Base-by-base conservation (phyloP, 2,113 vertebrate genomes). In the Pseudorhombus dupliciocellatus region DNA sequence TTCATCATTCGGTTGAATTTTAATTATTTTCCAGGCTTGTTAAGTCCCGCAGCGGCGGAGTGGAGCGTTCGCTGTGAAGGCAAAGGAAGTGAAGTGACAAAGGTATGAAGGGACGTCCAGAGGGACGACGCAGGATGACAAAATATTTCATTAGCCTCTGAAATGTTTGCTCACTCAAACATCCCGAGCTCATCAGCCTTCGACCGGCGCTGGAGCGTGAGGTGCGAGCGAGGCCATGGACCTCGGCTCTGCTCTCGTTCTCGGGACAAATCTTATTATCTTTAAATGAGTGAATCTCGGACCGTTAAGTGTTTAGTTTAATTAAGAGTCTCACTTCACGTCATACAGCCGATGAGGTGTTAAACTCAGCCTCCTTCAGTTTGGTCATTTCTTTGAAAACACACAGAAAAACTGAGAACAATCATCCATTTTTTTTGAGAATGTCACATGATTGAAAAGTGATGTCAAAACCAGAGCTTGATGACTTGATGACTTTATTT, bases 1-100 rank as follows among this genome's bases (percentile, higher is more conserved):
- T 92, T 91, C 90, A 91, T 92, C 86, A 91, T 90, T 91, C 88
- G 71, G 78, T 70, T 87, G 85, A 84, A 90, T 90, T 90, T 82
- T 85, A 91, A 91, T 91, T 90, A 89, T 89, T 88, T 89, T 84
- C 74, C 71, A 66, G 81, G 65, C 84, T 87, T 63, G 84, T 88
- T 86, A 84, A 83, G 79, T 83, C 79, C 81, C 78, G 30, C 61
- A 48, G 76, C 56, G 25, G 78, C 57, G 1, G 42, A 22, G 51
- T 22, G 20, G 82, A 83, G 77, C 73, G 8, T 63, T 80, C 2
- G 30, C 78, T 69, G 70, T 79, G 81, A 84, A 85, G 72, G 63
- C 74, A 86, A 66, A 87, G 76, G 71, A 90, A 88, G 73, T 48
- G 51, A 74, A 74, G 83, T 75, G 80, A 84, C 77, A 79, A 84